Conservation (phyloP, 2,113 vertebrate species). For the Myiagra hebetior region DNA sequence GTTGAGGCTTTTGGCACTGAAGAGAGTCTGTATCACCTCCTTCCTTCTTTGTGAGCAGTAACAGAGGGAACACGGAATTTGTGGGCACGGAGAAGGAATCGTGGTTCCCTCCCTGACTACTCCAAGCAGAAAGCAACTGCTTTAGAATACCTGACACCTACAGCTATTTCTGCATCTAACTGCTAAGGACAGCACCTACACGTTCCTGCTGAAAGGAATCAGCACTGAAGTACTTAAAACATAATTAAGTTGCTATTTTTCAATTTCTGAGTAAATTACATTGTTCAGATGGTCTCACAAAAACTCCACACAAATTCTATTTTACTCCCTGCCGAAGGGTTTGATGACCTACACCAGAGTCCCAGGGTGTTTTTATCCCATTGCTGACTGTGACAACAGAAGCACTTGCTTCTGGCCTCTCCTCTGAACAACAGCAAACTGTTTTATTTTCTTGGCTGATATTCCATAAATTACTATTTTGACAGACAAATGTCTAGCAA, state of each 20-base stretch:
- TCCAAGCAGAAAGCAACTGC: neutral
- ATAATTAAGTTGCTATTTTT: neutral
- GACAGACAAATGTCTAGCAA: neutral
- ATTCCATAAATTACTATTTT: neutral
- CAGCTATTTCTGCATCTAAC: neutral
- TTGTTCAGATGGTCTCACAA: neutral
- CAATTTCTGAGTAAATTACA: neutral
- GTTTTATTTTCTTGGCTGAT: neutral
- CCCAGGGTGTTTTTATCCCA: neutral
- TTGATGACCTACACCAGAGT: neutral
- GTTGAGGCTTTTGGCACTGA: slow-evolving; percentile 53
- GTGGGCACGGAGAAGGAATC: neutral
- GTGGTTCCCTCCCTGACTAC: neutral
- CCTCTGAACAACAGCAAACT: neutral
- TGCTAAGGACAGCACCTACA: neutral
- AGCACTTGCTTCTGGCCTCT: neutral
- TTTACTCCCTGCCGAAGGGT: neutral
- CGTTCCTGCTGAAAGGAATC: neutral
- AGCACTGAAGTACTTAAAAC: neutral
- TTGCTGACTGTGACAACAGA: neutral
- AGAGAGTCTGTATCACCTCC: slow-evolving; percentile 52
- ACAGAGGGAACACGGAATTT: slow-evolving; percentile 33
- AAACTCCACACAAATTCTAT: neutral
- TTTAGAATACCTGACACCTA: neutral
- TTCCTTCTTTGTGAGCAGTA: slow-evolving; percentile 34